Evolutionary conservation across 1,140 invertebrate species (phyloP), one percentile per base, ranked within the genome.

Genomic region (Xylocopa sonorina): DNA sequence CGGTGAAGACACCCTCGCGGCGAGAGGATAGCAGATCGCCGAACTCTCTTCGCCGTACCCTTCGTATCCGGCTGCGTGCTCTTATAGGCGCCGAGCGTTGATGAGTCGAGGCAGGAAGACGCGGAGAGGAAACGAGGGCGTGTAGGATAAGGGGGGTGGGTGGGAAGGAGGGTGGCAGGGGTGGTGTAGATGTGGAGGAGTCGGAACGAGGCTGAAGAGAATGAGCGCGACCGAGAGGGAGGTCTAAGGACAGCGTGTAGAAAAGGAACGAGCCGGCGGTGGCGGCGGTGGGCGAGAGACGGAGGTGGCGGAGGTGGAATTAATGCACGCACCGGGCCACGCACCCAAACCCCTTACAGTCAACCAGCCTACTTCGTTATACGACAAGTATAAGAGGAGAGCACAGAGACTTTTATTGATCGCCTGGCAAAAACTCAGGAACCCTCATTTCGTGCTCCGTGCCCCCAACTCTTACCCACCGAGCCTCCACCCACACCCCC

Each of bases 371-470:
- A 91, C 91, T 92, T 92, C 91, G 92, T 92, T 92, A 92, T 90
- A 91, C 89, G 91, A 91, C 91, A 92, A 90, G 90, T 91, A 90
- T 89, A 90, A 90, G 89, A 92, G 89, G 88, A 89, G 84, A 91
- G 91, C 90, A 91, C 90, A 90, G 92, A 92, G 92, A 92, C 90
- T 93, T 93, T 93, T 92, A 92, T 93, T 93, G 92, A 92, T 92
- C 92, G 92, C 86, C 89, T 91, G 90, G 92, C 92, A 93, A 93
- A 93, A 93, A 92, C 91, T 92, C 90, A 91, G 92, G 89, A 91
- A 91, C 91, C 91, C 90, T 91, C 90, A 91, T 92, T 91, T 91
- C 87, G 89, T 91, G 87, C 89, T 89, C 85, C 88, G 89, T 90
- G 81, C 90, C 89, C 89, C 89, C 89, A 64, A 87, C 91, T 84